A percentile compares a stretch with the other conserved stretches of the same genome.
Conservation (phyloP, 92 coral and sea anemone genomes). For the Porites divaricata region DNA sequence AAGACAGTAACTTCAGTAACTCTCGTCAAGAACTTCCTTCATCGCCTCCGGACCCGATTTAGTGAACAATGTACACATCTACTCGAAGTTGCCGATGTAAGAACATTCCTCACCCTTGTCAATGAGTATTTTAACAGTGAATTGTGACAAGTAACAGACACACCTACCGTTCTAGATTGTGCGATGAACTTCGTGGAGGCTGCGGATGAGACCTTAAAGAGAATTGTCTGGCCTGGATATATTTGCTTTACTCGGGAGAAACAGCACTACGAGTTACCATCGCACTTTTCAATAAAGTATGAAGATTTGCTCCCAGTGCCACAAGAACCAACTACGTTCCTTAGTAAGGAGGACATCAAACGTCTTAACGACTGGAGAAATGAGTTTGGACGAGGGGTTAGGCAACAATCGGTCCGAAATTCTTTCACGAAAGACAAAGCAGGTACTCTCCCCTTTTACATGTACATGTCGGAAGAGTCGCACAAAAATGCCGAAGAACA, state of each 20-base stretch:
- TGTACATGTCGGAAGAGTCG: slow-evolving; percentile 43
- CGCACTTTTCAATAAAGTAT: slow-evolving; percentile 45
- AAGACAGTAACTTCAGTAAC: slow-evolving; percentile 38
- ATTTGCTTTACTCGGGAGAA: slow-evolving; percentile 58
- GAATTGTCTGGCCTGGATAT: slow-evolving; percentile 64
- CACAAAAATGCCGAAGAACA: slow-evolving; percentile 21
- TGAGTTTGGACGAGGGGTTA: slow-evolving; percentile 56
- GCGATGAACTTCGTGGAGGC: slow-evolving; percentile 54
- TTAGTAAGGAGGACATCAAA: slow-evolving; percentile 48
- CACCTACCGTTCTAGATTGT: slow-evolving; percentile 48
- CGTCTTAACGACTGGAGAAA: slow-evolving; percentile 60
- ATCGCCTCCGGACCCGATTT: slow-evolving; percentile 35
- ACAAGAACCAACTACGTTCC: slow-evolving; percentile 41
- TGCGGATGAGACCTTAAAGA: slow-evolving; percentile 55
- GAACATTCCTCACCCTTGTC: slow-evolving; percentile 25
- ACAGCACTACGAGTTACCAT: slow-evolving; percentile 51
- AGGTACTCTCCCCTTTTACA: slow-evolving; percentile 59
- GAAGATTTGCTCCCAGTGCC: slow-evolving; percentile 60
- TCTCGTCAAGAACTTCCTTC: slow-evolving; percentile 47
- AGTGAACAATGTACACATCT: slow-evolving; percentile 48
- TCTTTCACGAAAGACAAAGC: slow-evolving; percentile 60
- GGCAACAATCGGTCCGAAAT: slow-evolving; percentile 53
- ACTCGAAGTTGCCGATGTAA: slow-evolving; percentile 28
- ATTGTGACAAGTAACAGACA: slow-evolving; percentile 50
- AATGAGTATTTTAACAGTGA: slow-evolving; percentile 43